Evolutionary conservation across 2,797 vertebrate genomes (phyloP).

Genomic region (Centropyge bicolor): DNA sequence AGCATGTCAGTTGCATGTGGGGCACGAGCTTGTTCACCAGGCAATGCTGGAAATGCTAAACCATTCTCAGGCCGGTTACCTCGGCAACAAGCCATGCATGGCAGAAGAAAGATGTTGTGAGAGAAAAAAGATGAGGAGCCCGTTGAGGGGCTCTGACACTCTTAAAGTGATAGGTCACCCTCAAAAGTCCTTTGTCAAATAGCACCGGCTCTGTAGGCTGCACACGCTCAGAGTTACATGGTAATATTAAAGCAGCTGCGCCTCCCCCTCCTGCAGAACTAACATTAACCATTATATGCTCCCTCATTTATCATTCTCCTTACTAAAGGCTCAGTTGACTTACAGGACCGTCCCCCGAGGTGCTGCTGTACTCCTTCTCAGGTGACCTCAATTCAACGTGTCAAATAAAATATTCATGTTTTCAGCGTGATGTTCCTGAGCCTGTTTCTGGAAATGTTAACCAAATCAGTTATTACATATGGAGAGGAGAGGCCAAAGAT

Average conservation of each 20-base stretch:
- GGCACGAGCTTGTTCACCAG: constrained; percentile 67
- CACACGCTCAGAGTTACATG: background rate
- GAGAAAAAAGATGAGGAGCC: constrained; percentile 74
- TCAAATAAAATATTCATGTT: constrained; percentile 20
- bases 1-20: constrained; percentile 64
- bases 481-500: background rate
- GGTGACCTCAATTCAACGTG: constrained; percentile 14
- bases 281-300: background rate
- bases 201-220: background rate
- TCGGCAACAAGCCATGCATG: constrained; percentile 81
- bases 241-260: constrained; percentile 18
- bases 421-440: background rate
- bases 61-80: constrained; percentile 78
- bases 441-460: constrained; percentile 3
- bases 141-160: constrained; percentile 70
- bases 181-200: constrained; percentile 49
- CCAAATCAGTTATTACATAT: background rate
- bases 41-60: constrained; percentile 68
- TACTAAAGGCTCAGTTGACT: background rate
- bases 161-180: constrained; percentile 74
- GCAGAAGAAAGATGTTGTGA: constrained; percentile 73
- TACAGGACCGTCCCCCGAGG: background rate
- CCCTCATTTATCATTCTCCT: background rate
- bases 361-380: background rate
- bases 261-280: background rate